phyloP scores from a whole-genome alignment of 2,888 invertebrate genomes.

The Archaeoteleia sp. region DNA sequence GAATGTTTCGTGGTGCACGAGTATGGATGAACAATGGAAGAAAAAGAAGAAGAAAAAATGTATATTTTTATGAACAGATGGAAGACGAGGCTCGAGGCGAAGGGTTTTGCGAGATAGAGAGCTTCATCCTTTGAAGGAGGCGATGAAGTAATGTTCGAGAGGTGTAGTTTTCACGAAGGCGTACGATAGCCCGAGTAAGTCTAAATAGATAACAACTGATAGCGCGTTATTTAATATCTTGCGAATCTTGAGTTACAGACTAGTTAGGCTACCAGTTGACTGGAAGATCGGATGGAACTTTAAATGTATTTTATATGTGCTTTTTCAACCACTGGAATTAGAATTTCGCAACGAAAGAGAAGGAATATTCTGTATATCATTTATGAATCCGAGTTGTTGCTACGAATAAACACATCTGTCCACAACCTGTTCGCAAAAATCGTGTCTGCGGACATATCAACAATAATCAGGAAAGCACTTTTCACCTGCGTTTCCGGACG shows the following conservation, averaged over 20 bases:
- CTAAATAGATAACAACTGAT: constrained; percentile 67
- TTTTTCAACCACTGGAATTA: no score
- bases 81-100: neutral
- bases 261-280: neutral
- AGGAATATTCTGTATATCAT: no score
- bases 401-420: neutral
- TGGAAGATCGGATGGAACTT: no score
- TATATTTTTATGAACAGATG: no score
- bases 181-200: constrained; percentile 63
- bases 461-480: neutral
- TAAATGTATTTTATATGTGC: no score
- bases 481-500: constrained; percentile 2
- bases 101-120: no score
- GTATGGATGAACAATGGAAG: no score
- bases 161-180: constrained; percentile 57
- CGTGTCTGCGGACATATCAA: no score
- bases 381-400: no score
- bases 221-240: constrained; percentile 62
- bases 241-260: constrained; percentile 9
- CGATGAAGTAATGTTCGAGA: constrained; percentile 1
- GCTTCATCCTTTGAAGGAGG: neutral
- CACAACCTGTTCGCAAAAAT: neutral
- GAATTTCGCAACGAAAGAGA: no score
- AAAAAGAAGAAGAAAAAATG: no score
- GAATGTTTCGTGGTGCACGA: no score